A percentile compares a stretch with the other conserved stretches of the same genome.
phyloP scores from a whole-genome alignment of 2,113 vertebrate genomes.

The Gobius niger region DNA sequence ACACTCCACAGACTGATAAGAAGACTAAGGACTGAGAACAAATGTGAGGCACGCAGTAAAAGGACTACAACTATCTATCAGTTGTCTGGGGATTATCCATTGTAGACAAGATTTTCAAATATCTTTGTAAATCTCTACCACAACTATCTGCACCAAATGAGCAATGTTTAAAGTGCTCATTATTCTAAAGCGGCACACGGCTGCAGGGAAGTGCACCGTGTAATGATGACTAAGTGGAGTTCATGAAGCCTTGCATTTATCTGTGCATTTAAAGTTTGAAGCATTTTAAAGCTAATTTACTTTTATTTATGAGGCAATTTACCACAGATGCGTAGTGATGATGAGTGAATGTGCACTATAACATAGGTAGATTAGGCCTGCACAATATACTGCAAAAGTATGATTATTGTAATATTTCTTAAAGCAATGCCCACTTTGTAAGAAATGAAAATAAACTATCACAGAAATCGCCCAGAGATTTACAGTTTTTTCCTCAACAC shows the following conservation, averaged over 20 bases:
- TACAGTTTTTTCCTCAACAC: too few relatives aligned
- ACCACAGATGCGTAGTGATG: background rate
- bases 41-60: too few relatives aligned
- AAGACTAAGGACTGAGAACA: conserved; percentile 45
- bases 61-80: too few relatives aligned
- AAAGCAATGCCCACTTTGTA: too few relatives aligned
- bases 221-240: background rate
- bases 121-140: too few relatives aligned
- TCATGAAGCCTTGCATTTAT: background rate
- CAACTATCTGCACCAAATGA: background rate
- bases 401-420: too few relatives aligned
- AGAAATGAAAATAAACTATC: too few relatives aligned
- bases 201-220: background rate
- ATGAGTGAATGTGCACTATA: background rate
- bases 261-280: background rate
- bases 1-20: conserved; percentile 43
- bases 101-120: too few relatives aligned
- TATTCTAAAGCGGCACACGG: background rate
- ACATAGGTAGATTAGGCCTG: background rate
- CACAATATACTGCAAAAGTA: too few relatives aligned
- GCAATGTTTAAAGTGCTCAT: background rate
- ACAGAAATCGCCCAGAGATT: too few relatives aligned
- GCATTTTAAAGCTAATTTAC: background rate
- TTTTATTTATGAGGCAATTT: background rate
- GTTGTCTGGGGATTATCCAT: too few relatives aligned